A percentile compares a stretch with the other conserved stretches of the same genome.
Evolutionary conservation across 1,140 invertebrate genomes (phyloP).

Genomic region (Zaprionus taronus): DNA sequence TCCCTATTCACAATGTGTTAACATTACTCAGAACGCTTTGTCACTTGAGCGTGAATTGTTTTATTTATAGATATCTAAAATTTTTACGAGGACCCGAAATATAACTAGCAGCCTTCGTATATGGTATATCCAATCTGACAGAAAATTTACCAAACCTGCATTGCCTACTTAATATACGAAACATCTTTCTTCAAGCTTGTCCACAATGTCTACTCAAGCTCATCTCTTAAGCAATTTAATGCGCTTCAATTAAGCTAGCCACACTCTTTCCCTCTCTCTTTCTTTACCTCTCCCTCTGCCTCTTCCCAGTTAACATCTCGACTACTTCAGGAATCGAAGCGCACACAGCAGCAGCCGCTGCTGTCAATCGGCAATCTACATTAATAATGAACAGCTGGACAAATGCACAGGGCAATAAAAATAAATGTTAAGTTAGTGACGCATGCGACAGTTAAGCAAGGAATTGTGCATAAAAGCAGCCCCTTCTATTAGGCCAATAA

Average conservation of each 20-base stretch:
- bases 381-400: conserved; percentile 46
- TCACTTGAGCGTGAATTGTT: no score
- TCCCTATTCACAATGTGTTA: no score
- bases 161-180: no score
- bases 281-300: not conserved
- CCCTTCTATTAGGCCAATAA: conserved; percentile 64
- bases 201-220: not conserved
- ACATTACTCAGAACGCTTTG: no score
- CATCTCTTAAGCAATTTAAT: not conserved
- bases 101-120: no score
- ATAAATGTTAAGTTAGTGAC: conserved; percentile 75
- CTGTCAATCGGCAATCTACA: conserved; percentile 21
- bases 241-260: not conserved
- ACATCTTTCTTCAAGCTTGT: not conserved
- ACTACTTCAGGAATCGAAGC: not conserved
- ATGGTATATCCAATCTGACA: not conserved
- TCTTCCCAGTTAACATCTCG: not conserved
- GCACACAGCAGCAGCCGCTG: not conserved
- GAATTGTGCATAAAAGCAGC: conserved; percentile 48
- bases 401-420: conserved; percentile 59
- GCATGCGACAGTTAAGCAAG: conserved; percentile 59
- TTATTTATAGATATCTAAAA: no score
- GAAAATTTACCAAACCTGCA: not conserved
- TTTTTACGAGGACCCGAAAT: no score
- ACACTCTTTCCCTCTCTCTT: not conserved